Percentiles rank a stretch among this genome's conserved stretches.
Conservation (phyloP, 1,140 invertebrate species). For the Aradophagus sp. region DNA sequence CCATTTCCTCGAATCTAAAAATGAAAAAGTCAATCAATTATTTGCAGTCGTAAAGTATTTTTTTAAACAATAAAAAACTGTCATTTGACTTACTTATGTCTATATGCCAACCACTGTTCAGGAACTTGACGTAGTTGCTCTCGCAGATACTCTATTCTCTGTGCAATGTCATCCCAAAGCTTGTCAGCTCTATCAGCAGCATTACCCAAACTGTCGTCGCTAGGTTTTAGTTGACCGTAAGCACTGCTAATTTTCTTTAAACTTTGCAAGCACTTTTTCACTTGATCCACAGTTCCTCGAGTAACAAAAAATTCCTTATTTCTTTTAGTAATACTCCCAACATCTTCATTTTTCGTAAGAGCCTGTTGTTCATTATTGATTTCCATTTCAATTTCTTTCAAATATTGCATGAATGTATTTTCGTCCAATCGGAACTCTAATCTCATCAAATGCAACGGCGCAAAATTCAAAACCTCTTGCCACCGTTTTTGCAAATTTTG, state of each 20-base stretch:
- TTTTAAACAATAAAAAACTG: no score
- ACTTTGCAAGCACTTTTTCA: conserved; percentile 84
- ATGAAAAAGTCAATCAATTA: conserved; percentile 1
- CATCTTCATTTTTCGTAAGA: conserved; percentile 88
- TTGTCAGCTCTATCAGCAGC: conserved; percentile 81
- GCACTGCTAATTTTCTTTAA: conserved; percentile 82
- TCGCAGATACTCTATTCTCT: conserved; percentile 82
- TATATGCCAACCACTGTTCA: conserved; percentile 91
- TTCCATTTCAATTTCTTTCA: conserved; percentile 93
- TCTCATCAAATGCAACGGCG: conserved; percentile 88
- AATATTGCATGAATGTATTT: conserved; percentile 86
- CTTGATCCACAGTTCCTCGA: conserved; percentile 80
- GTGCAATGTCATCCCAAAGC: conserved; percentile 83
- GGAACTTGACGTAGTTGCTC: conserved; percentile 90
- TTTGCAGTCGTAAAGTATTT: no score
- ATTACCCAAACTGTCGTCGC: conserved; percentile 80
- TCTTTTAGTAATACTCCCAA: conserved; percentile 83
- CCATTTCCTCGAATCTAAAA: conserved; percentile 85
- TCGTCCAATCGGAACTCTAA: conserved; percentile 93
- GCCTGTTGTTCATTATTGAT: conserved; percentile 89
- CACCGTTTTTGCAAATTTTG: conserved; percentile 84
- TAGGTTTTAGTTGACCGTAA: conserved; percentile 79
- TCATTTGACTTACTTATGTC: conserved; percentile 79
- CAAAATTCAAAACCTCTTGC: conserved; percentile 85
- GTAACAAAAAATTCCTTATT: conserved; percentile 86